Base-by-base conservation (phyloP, 2,888 invertebrate species). In the Ornithoptera priamus region DNA sequence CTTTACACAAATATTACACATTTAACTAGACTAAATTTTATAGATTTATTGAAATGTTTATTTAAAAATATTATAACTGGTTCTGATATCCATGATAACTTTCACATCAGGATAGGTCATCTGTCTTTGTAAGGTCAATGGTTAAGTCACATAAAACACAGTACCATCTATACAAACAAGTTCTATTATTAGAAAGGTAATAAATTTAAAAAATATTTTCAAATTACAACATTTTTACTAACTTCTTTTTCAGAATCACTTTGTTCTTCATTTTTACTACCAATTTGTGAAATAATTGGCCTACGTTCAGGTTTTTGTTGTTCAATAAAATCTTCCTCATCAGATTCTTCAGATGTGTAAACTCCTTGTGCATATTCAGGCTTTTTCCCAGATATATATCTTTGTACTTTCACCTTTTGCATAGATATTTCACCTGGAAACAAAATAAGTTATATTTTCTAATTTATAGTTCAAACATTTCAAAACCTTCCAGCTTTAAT, bases 361-460 rank as follows among this genome's bases (percentile, higher is more conserved):
- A 94, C 95, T 50, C 95, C 95, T 81, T 97, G 97, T 2, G 99
- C 99, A 92, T 98, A 99, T 81, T 99, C 98, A 22, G 99, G 99
- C 75, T 98, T 95, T 92, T 99, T 99, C 72, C 99, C 99, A 42
- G 99, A 98, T 72, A 99, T 98, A 85, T 99, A 99, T 67, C 99
- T 95, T 84, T 98, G 98, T 0, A 99, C 99, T 92, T 99, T 99
- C 46, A 99, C 99, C 87, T 99, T 99, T 93, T 99, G 97, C 99
- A 99, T 99, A 80, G 98, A 97, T 77, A 99, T 93, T 92, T 99
- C 98, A 84, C 99, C 98, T 98, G 30, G 5, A 67, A 36, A 42
- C 17, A 56, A 12, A 22, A n/a, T n/a, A 53, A 30, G 3, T 5
- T 30, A 30, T 30, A 5, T 30, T 53, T 5, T 53, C 18, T n/a